Percentiles rank a stretch among this genome's conserved stretches.
phyloP scores from a whole-genome alignment of 1,140 invertebrate genomes.

The Periplaneta americana region DNA sequence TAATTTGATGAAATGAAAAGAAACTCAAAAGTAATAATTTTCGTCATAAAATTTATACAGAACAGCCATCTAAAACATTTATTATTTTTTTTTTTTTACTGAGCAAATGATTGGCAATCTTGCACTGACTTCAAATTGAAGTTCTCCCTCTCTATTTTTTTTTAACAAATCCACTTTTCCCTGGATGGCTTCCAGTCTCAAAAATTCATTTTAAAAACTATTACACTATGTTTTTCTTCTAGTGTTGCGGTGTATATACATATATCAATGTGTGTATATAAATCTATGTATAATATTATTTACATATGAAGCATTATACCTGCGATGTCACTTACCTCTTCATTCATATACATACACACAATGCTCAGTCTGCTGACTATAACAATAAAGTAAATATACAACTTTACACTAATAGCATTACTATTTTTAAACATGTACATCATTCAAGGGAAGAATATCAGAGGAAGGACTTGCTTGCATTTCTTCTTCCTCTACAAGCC shows the following conservation, averaged over 20 bases:
- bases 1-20: not conserved
- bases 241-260: not conserved
- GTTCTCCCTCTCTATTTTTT: too few species aligned
- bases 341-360: not conserved
- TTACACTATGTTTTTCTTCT: not conserved
- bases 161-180: not conserved
- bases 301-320: not conserved
- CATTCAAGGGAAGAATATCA: not conserved
- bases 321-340: too few species aligned
- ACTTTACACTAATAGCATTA: not conserved
- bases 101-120: not conserved
- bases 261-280: not conserved
- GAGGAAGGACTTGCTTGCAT: too few species aligned
- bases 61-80: not conserved
- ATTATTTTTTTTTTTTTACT: not conserved
- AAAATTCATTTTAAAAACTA: not conserved
- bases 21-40: not conserved
- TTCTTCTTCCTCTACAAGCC: not conserved
- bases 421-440: not conserved
- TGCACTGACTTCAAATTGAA: not conserved
- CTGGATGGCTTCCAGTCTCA: not conserved
- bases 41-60: not conserved
- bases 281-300: not conserved
- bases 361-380: not conserved
- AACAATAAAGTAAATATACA: not conserved